phyloP scores from a whole-genome alignment of 2,113 vertebrate genomes.

The Promerops cafer region DNA sequence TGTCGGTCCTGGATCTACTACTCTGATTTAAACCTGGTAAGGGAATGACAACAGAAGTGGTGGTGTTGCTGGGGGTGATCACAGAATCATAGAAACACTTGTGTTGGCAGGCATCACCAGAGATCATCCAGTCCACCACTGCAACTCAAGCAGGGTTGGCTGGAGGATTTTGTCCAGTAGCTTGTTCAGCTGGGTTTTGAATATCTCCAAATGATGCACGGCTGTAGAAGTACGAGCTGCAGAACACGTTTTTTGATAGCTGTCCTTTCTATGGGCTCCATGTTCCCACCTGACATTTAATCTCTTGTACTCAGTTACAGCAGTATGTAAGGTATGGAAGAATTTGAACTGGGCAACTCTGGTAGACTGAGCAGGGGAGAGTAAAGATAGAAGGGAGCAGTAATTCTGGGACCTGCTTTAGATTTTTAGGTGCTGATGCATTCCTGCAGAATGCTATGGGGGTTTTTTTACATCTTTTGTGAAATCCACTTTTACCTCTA shows the following conservation, averaged over 20 bases:
- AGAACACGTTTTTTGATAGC: neutral
- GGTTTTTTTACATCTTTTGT: neutral
- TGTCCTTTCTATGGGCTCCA: neutral
- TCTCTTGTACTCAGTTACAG: neutral
- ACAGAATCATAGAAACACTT: neutral
- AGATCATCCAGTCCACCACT: neutral
- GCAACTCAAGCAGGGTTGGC: neutral
- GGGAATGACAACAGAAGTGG: neutral
- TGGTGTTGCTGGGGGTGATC: neutral
- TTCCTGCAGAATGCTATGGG: neutral
- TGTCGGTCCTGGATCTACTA: slow-evolving; percentile 94
- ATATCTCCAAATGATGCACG: neutral
- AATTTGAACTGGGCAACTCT: neutral
- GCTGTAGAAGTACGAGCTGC: neutral
- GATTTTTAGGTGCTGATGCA: neutral
- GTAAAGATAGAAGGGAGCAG: neutral
- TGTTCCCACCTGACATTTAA: neutral
- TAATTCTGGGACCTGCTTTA: neutral
- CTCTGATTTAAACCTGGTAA: slow-evolving; percentile 88
- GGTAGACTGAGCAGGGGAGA: neutral
- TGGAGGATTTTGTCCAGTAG: neutral
- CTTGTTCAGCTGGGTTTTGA: neutral
- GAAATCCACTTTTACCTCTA: neutral
- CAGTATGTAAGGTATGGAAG: neutral
- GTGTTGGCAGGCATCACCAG: neutral